Evolutionary conservation across 2,113 vertebrate species (phyloP).

Genomic region (Pseudorhombus dupliciocellatus): DNA sequence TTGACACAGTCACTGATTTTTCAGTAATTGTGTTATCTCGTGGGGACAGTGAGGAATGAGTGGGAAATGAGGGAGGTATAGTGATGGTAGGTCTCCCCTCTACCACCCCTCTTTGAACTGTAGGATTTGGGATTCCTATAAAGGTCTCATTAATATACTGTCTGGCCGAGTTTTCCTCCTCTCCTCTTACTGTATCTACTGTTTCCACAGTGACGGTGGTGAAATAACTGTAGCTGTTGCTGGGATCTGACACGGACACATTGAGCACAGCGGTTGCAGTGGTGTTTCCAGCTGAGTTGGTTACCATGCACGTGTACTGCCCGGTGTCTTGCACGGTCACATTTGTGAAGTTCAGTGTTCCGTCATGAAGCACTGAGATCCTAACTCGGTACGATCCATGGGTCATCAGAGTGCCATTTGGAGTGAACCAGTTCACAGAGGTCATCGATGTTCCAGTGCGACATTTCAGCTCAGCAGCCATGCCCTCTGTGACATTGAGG

Average conservation of each 20-base stretch:
- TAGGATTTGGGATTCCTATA: constrained; percentile 83
- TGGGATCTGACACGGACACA: constrained; percentile 85
- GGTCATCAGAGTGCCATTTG: constrained; percentile 96
- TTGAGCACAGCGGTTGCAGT: constrained; percentile 94
- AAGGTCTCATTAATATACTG: constrained; percentile 84
- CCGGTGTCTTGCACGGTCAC: constrained; percentile 98
- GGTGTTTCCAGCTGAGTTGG: constrained; percentile 96
- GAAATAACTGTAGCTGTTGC: constrained; percentile 90
- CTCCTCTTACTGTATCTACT: constrained; percentile 79
- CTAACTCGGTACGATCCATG: constrained; percentile 96
- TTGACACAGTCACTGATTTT: constrained; percentile 87
- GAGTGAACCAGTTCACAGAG: constrained; percentile 96
- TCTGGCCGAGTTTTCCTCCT: constrained; percentile 79
- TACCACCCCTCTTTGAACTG: constrained; percentile 73
- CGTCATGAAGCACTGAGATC: constrained; percentile 95
- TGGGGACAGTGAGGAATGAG: constrained; percentile 85
- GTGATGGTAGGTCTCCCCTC: constrained; percentile 72
- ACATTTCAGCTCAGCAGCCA: constrained; percentile 97
- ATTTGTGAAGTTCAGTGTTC: constrained; percentile 97
- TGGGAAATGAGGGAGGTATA: constrained; percentile 76
- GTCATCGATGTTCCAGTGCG: constrained; percentile 97
- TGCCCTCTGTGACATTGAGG: constrained; percentile 96
- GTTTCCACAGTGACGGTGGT: constrained; percentile 96
- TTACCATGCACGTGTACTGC: constrained; percentile 98
- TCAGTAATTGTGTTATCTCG: constrained; percentile 83